Percentiles rank a stretch among this genome's conserved stretches.
phyloP scores from a whole-genome alignment of 2,888 invertebrate genomes.

The Leptarthrus brevirostris region DNA sequence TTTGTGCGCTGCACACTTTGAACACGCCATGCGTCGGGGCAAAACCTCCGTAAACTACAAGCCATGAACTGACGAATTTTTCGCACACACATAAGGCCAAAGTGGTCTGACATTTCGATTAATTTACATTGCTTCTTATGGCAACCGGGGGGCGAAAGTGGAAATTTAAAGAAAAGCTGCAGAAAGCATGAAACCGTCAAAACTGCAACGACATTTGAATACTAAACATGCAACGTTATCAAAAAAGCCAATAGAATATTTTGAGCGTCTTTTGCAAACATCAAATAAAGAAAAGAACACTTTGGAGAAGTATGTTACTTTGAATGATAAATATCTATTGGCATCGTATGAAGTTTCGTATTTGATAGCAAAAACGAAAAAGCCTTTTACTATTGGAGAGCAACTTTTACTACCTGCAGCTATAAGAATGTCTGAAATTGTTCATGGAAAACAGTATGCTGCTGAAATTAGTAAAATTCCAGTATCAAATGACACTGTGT shows the following conservation, averaged over 20 bases:
- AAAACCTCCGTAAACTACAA: too few species aligned
- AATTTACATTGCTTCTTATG: too few species aligned
- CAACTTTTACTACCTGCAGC: slow-evolving; percentile 26
- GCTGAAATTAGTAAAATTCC: slow-evolving; percentile 26
- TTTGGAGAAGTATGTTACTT: background rate
- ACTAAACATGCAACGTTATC: slow-evolving; percentile 20
- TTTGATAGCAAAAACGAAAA: slow-evolving; percentile 34
- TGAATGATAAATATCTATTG: slow-evolving; percentile 31
- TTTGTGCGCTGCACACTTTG: too few species aligned
- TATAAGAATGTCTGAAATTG: slow-evolving; percentile 21
- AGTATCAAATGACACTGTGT: slow-evolving; percentile 18
- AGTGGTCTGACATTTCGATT: too few species aligned
- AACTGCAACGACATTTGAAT: slow-evolving; percentile 24
- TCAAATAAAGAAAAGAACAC: slow-evolving; percentile 19
- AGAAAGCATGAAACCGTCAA: slow-evolving; percentile 38
- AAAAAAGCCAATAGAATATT: slow-evolving; percentile 33
- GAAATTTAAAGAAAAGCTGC: too few species aligned
- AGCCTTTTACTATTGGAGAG: slow-evolving; percentile 36
- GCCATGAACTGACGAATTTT: too few species aligned
- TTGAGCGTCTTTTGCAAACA: slow-evolving; percentile 24
- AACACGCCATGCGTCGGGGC: too few species aligned
- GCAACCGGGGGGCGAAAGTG: too few species aligned
- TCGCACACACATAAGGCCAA: too few species aligned
- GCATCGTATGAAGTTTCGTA: slow-evolving; percentile 42
- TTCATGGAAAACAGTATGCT: slow-evolving; percentile 17